Base-by-base conservation (phyloP, 2,113 vertebrate species). In the Centropus unirufus region DNA sequence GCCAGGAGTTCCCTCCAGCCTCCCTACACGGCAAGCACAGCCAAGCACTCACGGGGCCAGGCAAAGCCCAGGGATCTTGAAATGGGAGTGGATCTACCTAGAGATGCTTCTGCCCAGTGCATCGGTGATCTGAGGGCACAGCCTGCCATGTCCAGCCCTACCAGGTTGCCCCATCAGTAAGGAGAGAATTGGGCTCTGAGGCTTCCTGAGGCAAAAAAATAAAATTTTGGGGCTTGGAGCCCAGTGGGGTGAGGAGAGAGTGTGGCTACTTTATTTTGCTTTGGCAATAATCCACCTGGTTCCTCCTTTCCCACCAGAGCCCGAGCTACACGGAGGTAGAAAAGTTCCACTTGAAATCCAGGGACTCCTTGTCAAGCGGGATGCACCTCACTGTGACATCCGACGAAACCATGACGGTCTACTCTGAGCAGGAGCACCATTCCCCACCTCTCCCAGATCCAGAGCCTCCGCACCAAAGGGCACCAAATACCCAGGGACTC, bases 351-450 rank as follows among this genome's bases (percentile, higher is more conserved):
- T 87, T 87, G 91, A 98, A 98, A 95, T 98, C 97, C 91, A 98
- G 90, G 92, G 98, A 98, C 92, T 98, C 98, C 29, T 96, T 98
- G 62, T 98, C 98, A 83, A 97, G 98, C 3, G 96, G 97, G 42
- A 93, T 98, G 95, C 98, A 98, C 70, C 97, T 98, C n/a, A 90
- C 97, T 2, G 63, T 90, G 76, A 97, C 98, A 63, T 97, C 97
- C 0, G 97, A 98, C 10, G 98, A 98, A 97, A 97, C 98, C 82
- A 67, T 96, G 93, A 97, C 97, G 16, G 69, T 97, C 83, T 96
- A 93, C 44, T 98, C 96, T 0, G 98, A 98, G 83, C 97, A 97
- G 27, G 97, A 98, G 79, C 97, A 92, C 51, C 92, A 49, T 34
- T 88, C 87, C 70, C 97, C 94, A 52, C 66, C 95, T 83, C 80